Evolutionary conservation across 2,113 vertebrate genomes (phyloP), one percentile per base, ranked within the genome.

Genomic region (Heterotilapia buettikoferi): DNA sequence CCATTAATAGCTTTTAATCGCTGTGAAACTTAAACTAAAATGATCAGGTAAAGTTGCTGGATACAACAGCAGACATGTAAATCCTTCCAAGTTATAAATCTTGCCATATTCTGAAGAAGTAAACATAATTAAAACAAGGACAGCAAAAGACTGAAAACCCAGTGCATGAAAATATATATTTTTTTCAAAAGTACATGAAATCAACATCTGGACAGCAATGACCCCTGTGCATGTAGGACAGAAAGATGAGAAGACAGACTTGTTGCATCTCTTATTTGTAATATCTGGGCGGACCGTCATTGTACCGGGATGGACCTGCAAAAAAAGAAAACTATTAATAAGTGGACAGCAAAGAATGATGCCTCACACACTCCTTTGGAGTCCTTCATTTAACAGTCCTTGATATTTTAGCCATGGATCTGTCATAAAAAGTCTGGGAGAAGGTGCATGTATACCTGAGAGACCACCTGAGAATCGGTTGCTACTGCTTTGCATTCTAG

Each of bases 261-360:
- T 14, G 16, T 57, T 52, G 7, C 10, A 36, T 81, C 63, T 56
- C 47, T 96, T 89, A 96, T 81, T 96, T 95, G 88, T 92, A 96
- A 88, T 84, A 97, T 84, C 94, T 91, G 31, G 87, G 19, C 12
- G 91, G 88, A 24, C 88, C 92, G 53, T 89, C 88, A 76, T 82
- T 83, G 82, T 85, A 95, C 14, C 86, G 94, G 53, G 92, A 90
- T 52, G 94, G 85, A 88, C 95, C 96, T 97, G 88, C 6, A 93
- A 57, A 82, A 24, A 84, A 86, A 11, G 4, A 9, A 19, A 29
- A 54, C 12, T 29, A n/a, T 29, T 33, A 18, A 80, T 61, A 59
- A 31, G 3, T 38, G 3, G 11, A 33, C 11, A 36, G 21, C 13
- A 45, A n/a, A 54, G 9, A 85, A 38, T 40, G 11, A 54, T 26